Base-by-base conservation (phyloP, 2,888 invertebrate species). In the Steinernema carpocapsae region DNA sequence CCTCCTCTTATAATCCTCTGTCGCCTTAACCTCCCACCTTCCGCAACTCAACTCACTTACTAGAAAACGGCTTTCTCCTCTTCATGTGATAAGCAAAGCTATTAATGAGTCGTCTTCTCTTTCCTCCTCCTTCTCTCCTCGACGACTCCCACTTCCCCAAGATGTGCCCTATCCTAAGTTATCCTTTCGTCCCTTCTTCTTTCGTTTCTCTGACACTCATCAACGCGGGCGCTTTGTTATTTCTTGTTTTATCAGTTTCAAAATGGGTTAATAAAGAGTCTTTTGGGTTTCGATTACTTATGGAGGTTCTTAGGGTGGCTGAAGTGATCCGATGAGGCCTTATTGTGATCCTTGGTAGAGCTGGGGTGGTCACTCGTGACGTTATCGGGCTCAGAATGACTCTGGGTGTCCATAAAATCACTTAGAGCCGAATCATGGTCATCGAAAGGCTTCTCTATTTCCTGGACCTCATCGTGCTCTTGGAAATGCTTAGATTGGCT, bases 191-290 rank as follows among this genome's bases (percentile, higher is more conserved):
- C 32, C 17, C 48, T 56, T 56, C 26, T 64, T 64, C 29, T n/a
- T 29, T 64, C 64, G 24, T 3, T 48, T 19, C 14, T 14, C 14
- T 19, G 48, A 48, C 17, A 48, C 48, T 32, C 37, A 29, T 32
- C 17, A 32, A 32, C 64, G 32, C 64, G 64, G 64, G 64, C 64
- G 64, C 64, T 64, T 64, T 64, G 64, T 64, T 29, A 22, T 37
- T 64, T 64, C 64, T 64, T 64, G 26, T 29, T 64, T 32, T n/a
- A 32, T 32, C 48, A 14, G 19, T 48, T 17, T 48, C 6, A 48
- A 48, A 48, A 48, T 48, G 48, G 48, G 48, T 48, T 19, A 48
- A 48, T 48, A n/a, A 48, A 48, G n/a, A 48, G 48, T 48, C 7
- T 48, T 48, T 48, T 48, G 48, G 48, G 48, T 48, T n/a, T 48